Evolutionary conservation across 2,113 vertebrate genomes (phyloP), one percentile per base, ranked within the genome.

Genomic region (Romanogobio albipinnatus): DNA sequence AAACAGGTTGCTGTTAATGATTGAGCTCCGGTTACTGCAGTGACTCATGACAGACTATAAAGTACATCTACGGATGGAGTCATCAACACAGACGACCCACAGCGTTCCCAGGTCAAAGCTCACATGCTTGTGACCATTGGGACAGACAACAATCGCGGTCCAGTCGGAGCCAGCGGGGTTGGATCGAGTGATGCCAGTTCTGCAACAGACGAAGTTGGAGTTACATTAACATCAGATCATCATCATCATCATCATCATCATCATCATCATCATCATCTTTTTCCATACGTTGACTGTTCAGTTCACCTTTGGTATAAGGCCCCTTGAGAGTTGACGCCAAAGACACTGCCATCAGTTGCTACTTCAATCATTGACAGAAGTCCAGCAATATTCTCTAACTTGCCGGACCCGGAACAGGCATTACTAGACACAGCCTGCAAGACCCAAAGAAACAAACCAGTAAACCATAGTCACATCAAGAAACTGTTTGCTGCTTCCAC

Each of bases 311-410:
- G 33, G 22, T 3, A 86, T 51, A 92, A 29, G 0, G 9, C 0
- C 4, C 88, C 85, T 0, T 0, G 0, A 24, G 0, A 3, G 2
- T 0, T 36, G 26, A 90, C 47, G 15, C 56, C 88, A 78, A 81
- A 90, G 6, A 89, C 79, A 0, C 0, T 64, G 64, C 91, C 89
- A n/a, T 90, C 84, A 13, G 70, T 62, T 15, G 26, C 78, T 22
- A 86, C 84, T 62, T 91, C 87, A 62, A 88, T 33, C 86, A 19
- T 64, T 43, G 2, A 29, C 39, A 90, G 58, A 1, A 0, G 0
- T 4, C 89, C 85, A 1, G 8, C 0, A 2, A 88, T 4, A 0
- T 0, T 1, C 4, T 1, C 84, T 58, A 84, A 0, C 15, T 0
- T 11, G 0, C 4, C 22, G 0, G 3, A 5, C 1, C 1, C 0